Evolutionary conservation across 2,888 invertebrate genomes (phyloP).

Genomic region (Synergus umbraculus): DNA sequence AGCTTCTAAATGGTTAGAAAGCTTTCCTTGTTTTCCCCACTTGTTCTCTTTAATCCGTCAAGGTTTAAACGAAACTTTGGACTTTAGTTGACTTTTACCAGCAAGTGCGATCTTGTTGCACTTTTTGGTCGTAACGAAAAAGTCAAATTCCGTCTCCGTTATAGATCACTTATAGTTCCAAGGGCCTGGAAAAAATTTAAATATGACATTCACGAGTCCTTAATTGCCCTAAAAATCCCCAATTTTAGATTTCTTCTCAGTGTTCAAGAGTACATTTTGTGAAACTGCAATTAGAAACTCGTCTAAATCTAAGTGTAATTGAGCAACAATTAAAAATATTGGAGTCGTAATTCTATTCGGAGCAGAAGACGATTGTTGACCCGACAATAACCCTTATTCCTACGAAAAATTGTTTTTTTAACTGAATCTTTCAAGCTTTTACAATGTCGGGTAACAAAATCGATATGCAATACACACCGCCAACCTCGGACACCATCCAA

Average conservation of each 20-base stretch:
- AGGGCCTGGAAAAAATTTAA: constrained; percentile 25
- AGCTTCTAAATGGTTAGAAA: constrained; percentile 43
- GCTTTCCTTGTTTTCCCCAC: constrained; percentile 38
- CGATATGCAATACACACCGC: constrained; percentile 80
- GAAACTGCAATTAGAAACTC: not conserved
- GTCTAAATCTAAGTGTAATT: not conserved
- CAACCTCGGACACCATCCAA: constrained; percentile 90
- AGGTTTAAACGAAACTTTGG: constrained; percentile 39
- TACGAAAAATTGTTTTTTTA: constrained; percentile 8
- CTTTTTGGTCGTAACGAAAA: not conserved
- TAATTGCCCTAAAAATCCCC: constrained; percentile 43
- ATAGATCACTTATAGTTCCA: constrained; percentile 44
- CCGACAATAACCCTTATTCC: not conserved
- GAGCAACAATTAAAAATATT: constrained; percentile 12
- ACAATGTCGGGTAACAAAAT: constrained; percentile 63
- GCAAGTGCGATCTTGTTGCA: constrained; percentile 1
- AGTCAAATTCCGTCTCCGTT: constrained; percentile 41
- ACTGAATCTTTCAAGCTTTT: constrained; percentile 36
- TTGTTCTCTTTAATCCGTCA: constrained; percentile 26
- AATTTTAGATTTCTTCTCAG: constrained; percentile 45
- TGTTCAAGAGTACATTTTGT: constrained; percentile 28
- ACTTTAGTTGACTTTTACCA: constrained; percentile 38
- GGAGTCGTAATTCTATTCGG: not conserved
- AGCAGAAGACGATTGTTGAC: constrained; percentile 6
- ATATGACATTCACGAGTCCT: constrained; percentile 49